A percentile compares a stretch with the other conserved stretches of the same genome.
Conservation (phyloP, 2,113 vertebrate genomes). For the Toxotes chatareus region DNA sequence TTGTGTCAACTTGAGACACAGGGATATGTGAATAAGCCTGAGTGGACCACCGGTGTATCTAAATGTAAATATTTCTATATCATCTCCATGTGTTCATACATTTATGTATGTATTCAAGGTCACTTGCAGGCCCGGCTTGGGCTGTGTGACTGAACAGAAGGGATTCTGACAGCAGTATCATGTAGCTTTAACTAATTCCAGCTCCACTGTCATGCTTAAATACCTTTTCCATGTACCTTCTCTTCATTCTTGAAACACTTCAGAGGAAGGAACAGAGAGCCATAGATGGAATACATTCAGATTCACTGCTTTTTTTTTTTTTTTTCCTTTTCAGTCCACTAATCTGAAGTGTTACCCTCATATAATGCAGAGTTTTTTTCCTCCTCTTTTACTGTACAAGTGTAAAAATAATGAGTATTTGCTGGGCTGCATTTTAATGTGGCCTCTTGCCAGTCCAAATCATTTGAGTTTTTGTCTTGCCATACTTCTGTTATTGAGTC, state of each 20-base stretch:
- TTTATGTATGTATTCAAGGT: conserved; percentile 80
- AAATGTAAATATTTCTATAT: conserved; percentile 76
- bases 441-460: conserved; percentile 20
- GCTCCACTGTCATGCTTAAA: conserved; percentile 75
- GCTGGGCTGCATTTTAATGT: conserved; percentile 67
- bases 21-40: conserved; percentile 22
- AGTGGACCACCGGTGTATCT: conserved; percentile 51
- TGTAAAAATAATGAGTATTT: conserved; percentile 71
- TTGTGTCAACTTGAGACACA: conserved; percentile 34
- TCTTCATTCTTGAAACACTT: conserved; percentile 69
- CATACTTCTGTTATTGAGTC: conserved; percentile 35
- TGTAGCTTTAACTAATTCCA: conserved; percentile 76
- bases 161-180: conserved; percentile 73
- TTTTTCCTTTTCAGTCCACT: conserved; percentile 56
- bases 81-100: conserved; percentile 69
- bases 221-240: conserved; percentile 72
- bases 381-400: conserved; percentile 58
- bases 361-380: conserved; percentile 47
- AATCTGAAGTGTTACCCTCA: conserved; percentile 61
- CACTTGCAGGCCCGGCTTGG: conserved; percentile 47
- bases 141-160: conserved; percentile 67
- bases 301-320: conserved; percentile 40
- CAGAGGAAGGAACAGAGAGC: conserved; percentile 56
- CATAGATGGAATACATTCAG: conserved; percentile 63
- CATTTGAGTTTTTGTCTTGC: conserved; percentile 9